Percentiles rank a stretch among this genome's conserved stretches.
Conservation (phyloP, 2,888 invertebrate genomes). For the Lathronympha strigana region DNA sequence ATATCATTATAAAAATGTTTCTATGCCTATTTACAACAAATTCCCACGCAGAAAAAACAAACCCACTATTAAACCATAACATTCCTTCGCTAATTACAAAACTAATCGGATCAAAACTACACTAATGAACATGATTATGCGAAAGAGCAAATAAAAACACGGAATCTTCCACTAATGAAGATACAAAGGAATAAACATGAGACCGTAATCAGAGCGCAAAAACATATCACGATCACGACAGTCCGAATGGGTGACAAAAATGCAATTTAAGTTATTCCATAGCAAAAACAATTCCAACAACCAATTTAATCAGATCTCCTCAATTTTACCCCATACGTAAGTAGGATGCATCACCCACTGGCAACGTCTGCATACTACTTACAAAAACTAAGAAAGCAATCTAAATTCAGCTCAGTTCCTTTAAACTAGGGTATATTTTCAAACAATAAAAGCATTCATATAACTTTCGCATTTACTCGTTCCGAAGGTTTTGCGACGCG, state of each 20-base stretch:
- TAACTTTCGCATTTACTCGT: conserved; percentile 12
- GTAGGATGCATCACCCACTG: conserved; percentile 18
- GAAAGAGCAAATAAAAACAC: conserved; percentile 54
- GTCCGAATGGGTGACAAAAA: conserved; percentile 77
- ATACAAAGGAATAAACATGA: conserved; percentile 72
- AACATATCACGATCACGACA: conserved; percentile 60
- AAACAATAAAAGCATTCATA: conserved; percentile 17
- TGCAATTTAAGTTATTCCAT: conserved; percentile 79
- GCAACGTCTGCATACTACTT: conserved; percentile 24
- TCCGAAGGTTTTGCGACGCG: conserved; percentile 23
- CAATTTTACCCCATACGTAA: conserved; percentile 23
- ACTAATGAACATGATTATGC: conserved; percentile 56
- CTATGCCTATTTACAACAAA: neutral
- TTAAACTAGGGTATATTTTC: conserved; percentile 5
- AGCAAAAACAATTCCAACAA: conserved; percentile 71
- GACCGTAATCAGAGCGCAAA: conserved; percentile 65
- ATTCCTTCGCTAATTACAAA: conserved; percentile 33
- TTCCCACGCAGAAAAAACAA: conserved; percentile 11
- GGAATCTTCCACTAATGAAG: conserved; percentile 68
- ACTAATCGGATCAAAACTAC: conserved; percentile 50
- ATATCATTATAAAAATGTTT: neutral
- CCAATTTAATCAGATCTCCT: conserved; percentile 29
- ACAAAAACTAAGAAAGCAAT: conserved; percentile 13
- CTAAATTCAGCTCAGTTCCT: neutral
- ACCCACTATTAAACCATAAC: conserved; percentile 18